phyloP scores from a whole-genome alignment of 2,888 invertebrate genomes.

The Strigamia crassipes region DNA sequence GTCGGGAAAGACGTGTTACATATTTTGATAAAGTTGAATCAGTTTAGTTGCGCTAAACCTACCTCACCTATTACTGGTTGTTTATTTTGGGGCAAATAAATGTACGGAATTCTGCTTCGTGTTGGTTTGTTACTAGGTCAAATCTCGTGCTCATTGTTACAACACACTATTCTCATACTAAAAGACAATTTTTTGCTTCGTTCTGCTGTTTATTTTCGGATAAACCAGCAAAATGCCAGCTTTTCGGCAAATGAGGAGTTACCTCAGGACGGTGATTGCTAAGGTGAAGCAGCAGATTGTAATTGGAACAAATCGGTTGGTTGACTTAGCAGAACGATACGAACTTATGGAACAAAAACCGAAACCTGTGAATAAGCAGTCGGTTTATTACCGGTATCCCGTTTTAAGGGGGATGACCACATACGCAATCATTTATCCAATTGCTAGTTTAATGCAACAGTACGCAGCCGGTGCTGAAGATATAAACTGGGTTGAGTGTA shows the following conservation, averaged over 20 bases:
- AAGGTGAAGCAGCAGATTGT: background rate
- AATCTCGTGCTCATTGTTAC: background rate
- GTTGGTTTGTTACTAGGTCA: too few relatives aligned
- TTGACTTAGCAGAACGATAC: background rate
- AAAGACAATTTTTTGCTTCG: background rate
- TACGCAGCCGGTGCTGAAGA: background rate
- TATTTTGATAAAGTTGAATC: background rate
- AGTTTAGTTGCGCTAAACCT: background rate
- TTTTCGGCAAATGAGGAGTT: background rate
- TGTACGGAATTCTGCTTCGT: background rate
- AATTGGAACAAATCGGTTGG: background rate
- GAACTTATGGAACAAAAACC: background rate
- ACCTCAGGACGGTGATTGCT: background rate
- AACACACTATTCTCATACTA: background rate
- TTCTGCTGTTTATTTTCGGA: background rate
- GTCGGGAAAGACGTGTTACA: background rate
- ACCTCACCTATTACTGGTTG: background rate
- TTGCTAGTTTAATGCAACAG: constrained; percentile 22
- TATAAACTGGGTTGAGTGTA: background rate
- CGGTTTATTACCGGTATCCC: background rate
- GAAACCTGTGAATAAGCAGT: background rate
- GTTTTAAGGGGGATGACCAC: constrained; percentile 6
- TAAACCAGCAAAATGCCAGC: background rate
- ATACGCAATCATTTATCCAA: constrained; percentile 8
- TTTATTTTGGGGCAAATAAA: constrained; percentile 2